A percentile compares a stretch with the other conserved stretches of the same genome.
Evolutionary conservation across 2,888 invertebrate species (phyloP).

Genomic region (Tetropium fuscum): DNA sequence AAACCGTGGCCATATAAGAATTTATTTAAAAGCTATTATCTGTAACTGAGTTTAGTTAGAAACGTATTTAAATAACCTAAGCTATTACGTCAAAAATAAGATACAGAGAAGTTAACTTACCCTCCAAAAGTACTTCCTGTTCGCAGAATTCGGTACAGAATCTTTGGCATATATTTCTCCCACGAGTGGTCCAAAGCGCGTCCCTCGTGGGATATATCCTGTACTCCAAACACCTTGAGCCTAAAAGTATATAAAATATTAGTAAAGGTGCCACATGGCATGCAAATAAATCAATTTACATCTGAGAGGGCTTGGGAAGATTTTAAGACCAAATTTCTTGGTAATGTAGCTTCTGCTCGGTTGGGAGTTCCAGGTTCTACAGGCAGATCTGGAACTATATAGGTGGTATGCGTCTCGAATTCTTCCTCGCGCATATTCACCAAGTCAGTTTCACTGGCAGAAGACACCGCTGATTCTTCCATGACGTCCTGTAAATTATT

Average conservation of each 20-base stretch:
- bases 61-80: no score
- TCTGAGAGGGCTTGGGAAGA: slow-evolving; percentile 91
- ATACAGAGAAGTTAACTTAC: slow-evolving; percentile 75
- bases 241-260: slow-evolving; percentile 66
- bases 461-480: slow-evolving; percentile 60
- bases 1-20: background rate
- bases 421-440: slow-evolving; percentile 77
- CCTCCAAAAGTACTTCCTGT: slow-evolving; percentile 97
- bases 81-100: no score
- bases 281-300: slow-evolving; percentile 70
- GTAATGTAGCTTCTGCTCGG: slow-evolving; percentile 91
- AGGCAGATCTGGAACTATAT: slow-evolving; percentile 91
- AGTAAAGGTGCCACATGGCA: background rate
- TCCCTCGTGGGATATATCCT: slow-evolving; percentile 96
- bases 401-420: slow-evolving; percentile 92
- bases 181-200: slow-evolving; percentile 97
- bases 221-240: slow-evolving; percentile 98
- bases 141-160: slow-evolving; percentile 82
- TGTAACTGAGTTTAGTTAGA: no score
- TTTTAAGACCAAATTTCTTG: slow-evolving; percentile 90
- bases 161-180: slow-evolving; percentile 83
- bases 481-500: slow-evolving; percentile 61
- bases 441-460: slow-evolving; percentile 61
- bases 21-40: no score
- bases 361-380: slow-evolving; percentile 82